Percentiles rank a stretch among this genome's conserved stretches.
Conservation (phyloP, 2,113 vertebrate species). For the Macaca mulatta region DNA sequence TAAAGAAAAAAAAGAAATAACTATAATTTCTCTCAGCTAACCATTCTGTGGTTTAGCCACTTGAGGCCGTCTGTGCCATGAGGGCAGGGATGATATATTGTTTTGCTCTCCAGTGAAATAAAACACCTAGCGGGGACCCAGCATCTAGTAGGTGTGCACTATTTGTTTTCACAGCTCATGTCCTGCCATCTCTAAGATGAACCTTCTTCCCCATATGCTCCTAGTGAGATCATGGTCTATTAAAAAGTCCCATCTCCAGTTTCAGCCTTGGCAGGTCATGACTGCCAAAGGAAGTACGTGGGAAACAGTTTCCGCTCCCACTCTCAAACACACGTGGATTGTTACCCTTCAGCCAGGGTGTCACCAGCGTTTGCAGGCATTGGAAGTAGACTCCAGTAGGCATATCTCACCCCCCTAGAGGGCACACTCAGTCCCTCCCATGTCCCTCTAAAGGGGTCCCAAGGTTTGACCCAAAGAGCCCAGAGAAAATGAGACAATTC, state of each 20-base stretch:
- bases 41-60: neutral
- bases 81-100: neutral
- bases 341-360: neutral
- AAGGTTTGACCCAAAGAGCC: neutral
- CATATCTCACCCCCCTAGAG: neutral
- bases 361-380: neutral
- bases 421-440: neutral
- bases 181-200: neutral
- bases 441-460: neutral
- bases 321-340: neutral
- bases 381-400: neutral
- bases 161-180: neutral
- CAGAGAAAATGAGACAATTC: neutral
- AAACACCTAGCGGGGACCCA: neutral
- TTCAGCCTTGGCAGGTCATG: neutral
- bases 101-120: neutral
- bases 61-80: neutral
- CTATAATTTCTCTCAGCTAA: neutral
- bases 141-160: neutral
- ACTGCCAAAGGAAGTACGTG: neutral
- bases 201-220: neutral
- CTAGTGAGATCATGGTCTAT: neutral
- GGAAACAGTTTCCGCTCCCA: neutral
- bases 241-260: slow-evolving; percentile 13
- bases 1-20: neutral